These are phyloP conservation scores for Aproaerema taeniolella DNA, from an alignment of 2,888 invertebrate genomes.

Conservation along the genomic window DNA sequence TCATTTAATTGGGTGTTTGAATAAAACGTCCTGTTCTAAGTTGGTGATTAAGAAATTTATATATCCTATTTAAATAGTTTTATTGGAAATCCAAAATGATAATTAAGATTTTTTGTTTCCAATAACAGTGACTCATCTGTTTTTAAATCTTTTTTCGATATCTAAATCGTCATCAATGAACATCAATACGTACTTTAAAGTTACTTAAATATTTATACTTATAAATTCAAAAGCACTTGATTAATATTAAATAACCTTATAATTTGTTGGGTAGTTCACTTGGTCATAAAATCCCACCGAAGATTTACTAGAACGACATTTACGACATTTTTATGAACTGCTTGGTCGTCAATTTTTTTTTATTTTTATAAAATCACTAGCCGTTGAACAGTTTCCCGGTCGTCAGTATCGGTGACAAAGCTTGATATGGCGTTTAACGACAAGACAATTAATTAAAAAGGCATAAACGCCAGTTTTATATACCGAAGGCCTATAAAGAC, in stretches of 20 bases:
- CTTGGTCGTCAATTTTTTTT: slow-evolving; percentile 55
- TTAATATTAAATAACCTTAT: neutral
- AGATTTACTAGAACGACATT: slow-evolving; percentile 32
- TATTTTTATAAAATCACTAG: slow-evolving; percentile 71
- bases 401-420: slow-evolving; percentile 63
- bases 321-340: slow-evolving; percentile 64
- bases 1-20: slow-evolving; percentile 50
- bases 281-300: slow-evolving; percentile 8
- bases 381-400: slow-evolving; percentile 64
- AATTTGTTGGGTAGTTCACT: neutral
- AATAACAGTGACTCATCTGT: slow-evolving; percentile 7
- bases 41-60: slow-evolving; percentile 50
- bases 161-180: neutral
- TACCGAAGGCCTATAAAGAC: slow-evolving; percentile 73
- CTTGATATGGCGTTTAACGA: slow-evolving; percentile 71
- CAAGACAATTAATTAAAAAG: slow-evolving; percentile 75
- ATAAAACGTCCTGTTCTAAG: slow-evolving; percentile 35
- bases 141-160: slow-evolving; percentile 1
- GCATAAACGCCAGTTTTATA: slow-evolving; percentile 76
- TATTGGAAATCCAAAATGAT: slow-evolving; percentile 6
- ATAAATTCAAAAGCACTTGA: neutral
- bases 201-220: neutral
- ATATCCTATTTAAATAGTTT: slow-evolving; percentile 24
- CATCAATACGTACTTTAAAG: neutral
- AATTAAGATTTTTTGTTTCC: slow-evolving; percentile 16